phyloP scores from a whole-genome alignment of 2,113 vertebrate genomes.

The Junco hyemalis region DNA sequence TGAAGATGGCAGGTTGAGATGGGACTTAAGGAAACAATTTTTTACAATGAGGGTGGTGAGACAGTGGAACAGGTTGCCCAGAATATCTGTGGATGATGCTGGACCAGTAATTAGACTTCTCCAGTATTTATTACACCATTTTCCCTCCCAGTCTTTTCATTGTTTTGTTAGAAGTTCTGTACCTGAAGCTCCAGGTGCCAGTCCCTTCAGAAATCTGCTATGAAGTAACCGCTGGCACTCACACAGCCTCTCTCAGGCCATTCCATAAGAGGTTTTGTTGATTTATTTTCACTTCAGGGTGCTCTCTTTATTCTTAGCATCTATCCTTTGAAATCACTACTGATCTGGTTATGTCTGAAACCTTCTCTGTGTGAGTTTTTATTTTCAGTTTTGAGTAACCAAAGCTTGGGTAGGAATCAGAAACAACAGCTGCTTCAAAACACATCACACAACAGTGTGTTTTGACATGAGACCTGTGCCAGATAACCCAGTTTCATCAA shows the following conservation, averaged over 20 bases:
- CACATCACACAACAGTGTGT: constrained; percentile 1
- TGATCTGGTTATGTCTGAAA: not conserved
- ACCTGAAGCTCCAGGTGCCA: not conserved
- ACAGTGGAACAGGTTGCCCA: not conserved
- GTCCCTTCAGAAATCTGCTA: not conserved
- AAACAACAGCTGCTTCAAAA: constrained; percentile 27
- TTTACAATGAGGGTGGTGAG: not conserved
- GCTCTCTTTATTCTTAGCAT: not conserved
- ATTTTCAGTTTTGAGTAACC: not conserved
- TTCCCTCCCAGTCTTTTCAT: not conserved
- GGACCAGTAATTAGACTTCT: not conserved
- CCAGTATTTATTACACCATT: not conserved
- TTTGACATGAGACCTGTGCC: constrained; percentile 31
- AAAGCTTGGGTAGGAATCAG: constrained; percentile 1
- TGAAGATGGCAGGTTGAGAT: not conserved
- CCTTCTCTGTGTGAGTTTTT: not conserved
- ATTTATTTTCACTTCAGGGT: not conserved
- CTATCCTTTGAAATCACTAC: not conserved
- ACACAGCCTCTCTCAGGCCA: not conserved
- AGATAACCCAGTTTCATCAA: constrained; percentile 41
- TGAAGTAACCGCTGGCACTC: not conserved
- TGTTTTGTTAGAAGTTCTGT: not conserved
- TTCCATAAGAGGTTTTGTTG: not conserved
- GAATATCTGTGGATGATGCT: not conserved
- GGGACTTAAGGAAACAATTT: not conserved